Conservation (phyloP, 2,888 invertebrate genomes). For the Acholoe squamosa region DNA sequence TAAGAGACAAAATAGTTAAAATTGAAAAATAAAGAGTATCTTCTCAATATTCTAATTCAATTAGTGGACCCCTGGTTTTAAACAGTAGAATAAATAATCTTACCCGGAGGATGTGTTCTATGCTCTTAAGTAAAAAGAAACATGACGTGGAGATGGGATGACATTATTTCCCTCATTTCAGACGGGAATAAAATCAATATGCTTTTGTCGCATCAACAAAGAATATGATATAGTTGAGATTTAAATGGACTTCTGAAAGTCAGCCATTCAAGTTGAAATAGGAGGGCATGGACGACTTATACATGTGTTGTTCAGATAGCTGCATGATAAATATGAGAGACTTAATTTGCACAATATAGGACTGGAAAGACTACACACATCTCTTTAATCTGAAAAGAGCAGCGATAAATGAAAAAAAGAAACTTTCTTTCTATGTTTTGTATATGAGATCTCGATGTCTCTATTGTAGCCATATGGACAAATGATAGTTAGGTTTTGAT, state of each 20-base stretch:
- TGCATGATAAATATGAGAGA: background rate
- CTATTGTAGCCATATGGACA: background rate
- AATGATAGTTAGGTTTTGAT: no score
- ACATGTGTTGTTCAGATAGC: no score
- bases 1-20: no score
- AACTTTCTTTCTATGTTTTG: background rate
- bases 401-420: background rate
- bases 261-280: background rate
- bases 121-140: no score
- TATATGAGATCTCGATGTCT: background rate
- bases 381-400: background rate
- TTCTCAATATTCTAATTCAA: no score
- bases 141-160: no score
- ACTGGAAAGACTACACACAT: background rate
- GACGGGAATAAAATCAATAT: background rate
- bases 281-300: no score
- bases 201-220: background rate
- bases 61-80: no score
- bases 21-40: no score
- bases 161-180: background rate
- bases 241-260: conserved; percentile 22
- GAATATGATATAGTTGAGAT: background rate
- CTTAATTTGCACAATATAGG: no score
- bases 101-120: no score
- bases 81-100: no score